phyloP scores from a whole-genome alignment of 2,113 vertebrate genomes.

The Nyctereutes procyonoides region DNA sequence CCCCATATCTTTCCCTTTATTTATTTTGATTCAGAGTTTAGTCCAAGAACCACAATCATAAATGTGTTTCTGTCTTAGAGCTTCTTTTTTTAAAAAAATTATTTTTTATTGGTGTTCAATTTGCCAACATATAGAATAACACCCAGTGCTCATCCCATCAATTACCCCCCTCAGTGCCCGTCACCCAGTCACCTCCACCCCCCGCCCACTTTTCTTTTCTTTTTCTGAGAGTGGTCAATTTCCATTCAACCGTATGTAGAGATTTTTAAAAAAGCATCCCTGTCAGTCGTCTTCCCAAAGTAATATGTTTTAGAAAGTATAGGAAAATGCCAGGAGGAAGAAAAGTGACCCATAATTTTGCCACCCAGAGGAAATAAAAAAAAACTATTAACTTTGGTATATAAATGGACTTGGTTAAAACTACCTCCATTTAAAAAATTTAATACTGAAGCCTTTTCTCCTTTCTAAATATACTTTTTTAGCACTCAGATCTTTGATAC shows the following conservation, averaged over 20 bases:
- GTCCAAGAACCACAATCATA: neutral
- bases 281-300: neutral
- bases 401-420: constrained; percentile 56
- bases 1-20: neutral
- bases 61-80: neutral
- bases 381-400: constrained; percentile 61
- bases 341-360: constrained; percentile 60
- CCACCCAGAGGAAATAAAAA: neutral
- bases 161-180: no score
- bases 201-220: neutral
- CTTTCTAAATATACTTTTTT: constrained; percentile 73
- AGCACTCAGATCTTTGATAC: constrained; percentile 57
- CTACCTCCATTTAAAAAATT: constrained; percentile 56
- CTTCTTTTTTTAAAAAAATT: neutral
- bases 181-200: no score
- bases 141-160: no score
- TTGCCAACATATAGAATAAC: no score
- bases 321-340: constrained; percentile 58
- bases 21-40: neutral
- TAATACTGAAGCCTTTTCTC: constrained; percentile 57
- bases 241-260: neutral
- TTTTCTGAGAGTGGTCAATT: neutral
- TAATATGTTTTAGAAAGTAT: constrained; percentile 55
- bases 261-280: neutral
- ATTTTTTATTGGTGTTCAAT: no score